Evolutionary conservation across 92 coral and sea anemone species (phyloP).

Genomic region (Siderastrea siderea): DNA sequence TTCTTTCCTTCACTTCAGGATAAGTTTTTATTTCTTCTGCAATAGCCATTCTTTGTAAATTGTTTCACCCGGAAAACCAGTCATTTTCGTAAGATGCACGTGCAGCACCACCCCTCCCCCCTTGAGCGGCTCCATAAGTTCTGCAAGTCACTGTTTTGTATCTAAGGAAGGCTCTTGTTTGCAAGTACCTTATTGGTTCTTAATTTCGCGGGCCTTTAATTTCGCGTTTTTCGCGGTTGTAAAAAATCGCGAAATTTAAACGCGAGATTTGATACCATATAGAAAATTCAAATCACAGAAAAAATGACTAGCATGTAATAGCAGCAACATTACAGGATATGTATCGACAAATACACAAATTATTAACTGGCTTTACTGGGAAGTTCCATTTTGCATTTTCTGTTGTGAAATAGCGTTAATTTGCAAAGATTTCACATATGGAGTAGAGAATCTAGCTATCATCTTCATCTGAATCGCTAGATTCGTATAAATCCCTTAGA

Average conservation of each 20-base stretch:
- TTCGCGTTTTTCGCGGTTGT: background rate
- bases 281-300: background rate
- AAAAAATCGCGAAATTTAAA: slow-evolving; percentile 9
- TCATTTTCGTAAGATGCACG: too few relatives aligned
- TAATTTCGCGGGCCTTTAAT: background rate
- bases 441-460: slow-evolving; percentile 29
- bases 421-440: background rate
- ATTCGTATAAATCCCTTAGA: slow-evolving; percentile 52
- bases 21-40: too few relatives aligned
- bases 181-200: background rate
- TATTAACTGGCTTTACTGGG: background rate
- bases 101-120: too few relatives aligned
- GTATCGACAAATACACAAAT: background rate
- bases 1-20: too few relatives aligned
- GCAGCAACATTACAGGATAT: background rate
- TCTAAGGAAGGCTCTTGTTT: too few relatives aligned
- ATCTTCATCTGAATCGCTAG: slow-evolving; percentile 42
- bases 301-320: background rate
- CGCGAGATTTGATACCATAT: background rate
- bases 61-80: too few relatives aligned
- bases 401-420: background rate
- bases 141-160: too few relatives aligned
- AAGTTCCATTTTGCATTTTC: background rate
- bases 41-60: too few relatives aligned
- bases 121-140: too few relatives aligned